Evolutionary conservation across 2,888 invertebrate species (phyloP), one percentile per base, ranked within the genome.

Genomic region (Furcula furcula): DNA sequence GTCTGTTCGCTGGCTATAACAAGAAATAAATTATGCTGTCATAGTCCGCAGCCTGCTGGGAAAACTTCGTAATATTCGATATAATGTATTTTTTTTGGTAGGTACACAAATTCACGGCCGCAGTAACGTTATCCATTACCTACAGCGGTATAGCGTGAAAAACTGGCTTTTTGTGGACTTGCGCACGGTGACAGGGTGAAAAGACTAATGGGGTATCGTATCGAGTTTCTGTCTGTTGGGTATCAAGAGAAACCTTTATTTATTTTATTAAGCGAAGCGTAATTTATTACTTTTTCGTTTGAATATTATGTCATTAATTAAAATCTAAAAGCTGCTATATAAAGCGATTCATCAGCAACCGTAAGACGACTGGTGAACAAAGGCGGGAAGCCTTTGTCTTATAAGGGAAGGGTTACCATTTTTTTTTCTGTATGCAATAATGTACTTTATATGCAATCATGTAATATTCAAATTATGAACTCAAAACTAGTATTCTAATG

Each of bases 151-250:
- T 27, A 39, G 40, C 54, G 59, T 55, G 51, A 55, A 60, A 56
- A 49, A 41, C 54, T 40, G 54, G 42, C 31, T 53, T 53, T 55
- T 44, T 46, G 47, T 51, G 42, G 44, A 47, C 43, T 45, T 41
- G 44, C n/a, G n/a, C 31, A 27, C 36, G 36, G 45, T 49, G 56
- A 58, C 64, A 58, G 43, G 48, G 43, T 47, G 36, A 41, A 29
- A 54, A 55, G 64, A 62, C 55, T 67, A 65, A 65, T 67, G 59
- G 53, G 36, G 42, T 38, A 33, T 25, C 38, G 50, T 57, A 57
- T 58, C 46, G 51, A 54, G 41, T 55, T 51, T 43, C 31, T 56
- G 43, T 45, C 53, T 52, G 55, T 27, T 40, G 43, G 41, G 44
- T 48, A 48, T 59, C 49, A 53, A 37, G 31, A 30, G 29, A 42